Base-by-base conservation (phyloP, 2,888 invertebrate genomes). In the Cactoblastis cactorum region DNA sequence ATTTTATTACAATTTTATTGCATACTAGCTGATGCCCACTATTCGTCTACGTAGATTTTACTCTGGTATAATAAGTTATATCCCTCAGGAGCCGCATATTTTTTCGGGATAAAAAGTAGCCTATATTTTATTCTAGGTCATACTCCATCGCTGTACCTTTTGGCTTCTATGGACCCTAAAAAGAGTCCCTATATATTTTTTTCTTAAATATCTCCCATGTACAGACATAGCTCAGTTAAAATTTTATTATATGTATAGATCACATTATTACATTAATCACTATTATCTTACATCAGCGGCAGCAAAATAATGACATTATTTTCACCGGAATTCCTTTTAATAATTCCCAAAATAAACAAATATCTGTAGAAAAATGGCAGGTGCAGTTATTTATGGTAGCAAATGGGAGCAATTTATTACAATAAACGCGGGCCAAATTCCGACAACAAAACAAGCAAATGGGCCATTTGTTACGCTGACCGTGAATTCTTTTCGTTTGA, bases 381-480 rank as follows among this genome's bases (percentile, higher is more conserved):
- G 28, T 43, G 32, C 15, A 43, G 43, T 28, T 28, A 28, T 43
- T 43, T 43, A 43, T 17, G n/a, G 28, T 28, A 28, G 34, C 22
- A 35, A 35, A 46, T 22, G 35, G 34, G 35, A 46, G 46, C 35
- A 15, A 46, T 46, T 46, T 22, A 22, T 46, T 35, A 22, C 34
- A 35, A 46, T 22, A 46, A 35, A 35, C 35, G 35, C 12, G 9
- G 14, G 19, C 19, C 14, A 35, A 34, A 46, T 46, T 17, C 19
- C 19, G 46, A 14, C 35, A 46, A 22, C 19, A 34, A 35, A 22
- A 34, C 35, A 22, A 22, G 35, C 46, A 34, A 46, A 46, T 46
- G 34, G 46, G 22, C 35, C 46, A 46, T 46, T 46, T 35, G 35
- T 46, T 35, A 46, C 11, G 35, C 22, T 34, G 35, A 19, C 46